These are phyloP conservation scores for Neodiprion pinetum DNA, from an alignment of 1,140 invertebrate species.

Conservation along the genomic window DNA sequence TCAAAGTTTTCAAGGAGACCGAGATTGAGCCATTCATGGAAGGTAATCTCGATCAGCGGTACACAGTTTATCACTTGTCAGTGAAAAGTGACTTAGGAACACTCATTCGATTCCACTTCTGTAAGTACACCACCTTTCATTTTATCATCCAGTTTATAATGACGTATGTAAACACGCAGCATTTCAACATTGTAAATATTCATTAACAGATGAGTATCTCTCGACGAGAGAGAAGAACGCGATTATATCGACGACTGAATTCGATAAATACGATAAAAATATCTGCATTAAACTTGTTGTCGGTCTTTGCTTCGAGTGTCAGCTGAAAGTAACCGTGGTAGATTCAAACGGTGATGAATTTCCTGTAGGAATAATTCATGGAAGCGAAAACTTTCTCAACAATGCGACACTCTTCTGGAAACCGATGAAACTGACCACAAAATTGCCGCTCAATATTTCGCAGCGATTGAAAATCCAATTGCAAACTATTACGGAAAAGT, in stretches of 20 bases:
- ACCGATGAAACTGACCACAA: slow-evolving; percentile 17
- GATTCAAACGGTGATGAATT: background rate
- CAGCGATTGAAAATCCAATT: slow-evolving; percentile 13
- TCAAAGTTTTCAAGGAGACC: slow-evolving; percentile 19
- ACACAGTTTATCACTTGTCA: background rate
- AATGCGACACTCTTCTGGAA: slow-evolving; percentile 34
- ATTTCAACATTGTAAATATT: background rate
- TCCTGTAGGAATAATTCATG: background rate
- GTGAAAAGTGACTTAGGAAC: background rate
- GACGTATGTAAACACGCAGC: too few relatives aligned
- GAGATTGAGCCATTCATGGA: slow-evolving; percentile 7
- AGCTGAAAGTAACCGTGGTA: slow-evolving; percentile 16
- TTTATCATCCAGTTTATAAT: background rate
- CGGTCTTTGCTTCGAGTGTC: slow-evolving; percentile 32
- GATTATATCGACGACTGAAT: slow-evolving; percentile 20
- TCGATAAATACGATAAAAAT: background rate
- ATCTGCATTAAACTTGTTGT: slow-evolving; percentile 34
- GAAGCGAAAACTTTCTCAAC: background rate
- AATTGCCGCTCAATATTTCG: background rate
- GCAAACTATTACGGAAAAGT: background rate
- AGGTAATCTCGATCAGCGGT: background rate
- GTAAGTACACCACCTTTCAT: slow-evolving; percentile 19
- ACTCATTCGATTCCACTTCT: slow-evolving; percentile 32
- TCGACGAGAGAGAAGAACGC: slow-evolving; percentile 13
- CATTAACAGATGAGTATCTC: slow-evolving; percentile 32